A percentile compares a stretch with the other conserved stretches of the same genome.
Conservation (phyloP, 1,140 invertebrate genomes). For the Glossosoma conforme region DNA sequence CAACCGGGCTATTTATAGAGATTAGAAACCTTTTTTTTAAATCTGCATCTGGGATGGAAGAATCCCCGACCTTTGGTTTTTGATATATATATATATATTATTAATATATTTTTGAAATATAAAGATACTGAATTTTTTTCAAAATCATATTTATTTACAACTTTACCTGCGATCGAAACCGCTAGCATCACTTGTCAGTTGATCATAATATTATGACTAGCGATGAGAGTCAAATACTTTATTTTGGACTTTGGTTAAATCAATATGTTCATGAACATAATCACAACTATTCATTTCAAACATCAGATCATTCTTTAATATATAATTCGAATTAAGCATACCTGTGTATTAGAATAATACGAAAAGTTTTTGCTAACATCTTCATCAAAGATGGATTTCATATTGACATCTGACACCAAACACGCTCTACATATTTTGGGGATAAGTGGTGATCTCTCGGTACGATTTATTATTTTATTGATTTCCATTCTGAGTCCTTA, state of each 20-base stretch:
- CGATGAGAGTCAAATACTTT: background rate
- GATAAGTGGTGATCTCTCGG: background rate
- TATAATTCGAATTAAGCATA: background rate
- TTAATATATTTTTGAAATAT: no score
- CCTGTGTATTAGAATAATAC: slow-evolving; percentile 1
- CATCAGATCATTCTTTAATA: background rate
- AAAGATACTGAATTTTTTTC: no score
- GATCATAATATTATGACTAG: background rate
- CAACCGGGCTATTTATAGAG: no score
- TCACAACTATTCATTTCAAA: background rate
- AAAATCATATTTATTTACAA: no score
- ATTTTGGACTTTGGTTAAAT: background rate
- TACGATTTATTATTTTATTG: background rate
- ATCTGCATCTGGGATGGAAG: no score
- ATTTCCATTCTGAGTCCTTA: no score
- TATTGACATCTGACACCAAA: slow-evolving; percentile 3
- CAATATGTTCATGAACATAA: background rate
- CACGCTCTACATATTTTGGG: slow-evolving; percentile 1
- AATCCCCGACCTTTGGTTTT: no score
- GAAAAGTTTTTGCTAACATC: slow-evolving; percentile 1
- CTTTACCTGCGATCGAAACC: no score
- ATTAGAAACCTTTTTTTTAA: no score
- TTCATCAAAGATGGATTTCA: slow-evolving; percentile 4
- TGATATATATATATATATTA: no score
- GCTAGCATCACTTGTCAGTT: background rate